Evolutionary conservation across 2,113 vertebrate genomes (phyloP), one percentile per base, ranked within the genome.

Genomic region (Shinisaurus crocodilurus): DNA sequence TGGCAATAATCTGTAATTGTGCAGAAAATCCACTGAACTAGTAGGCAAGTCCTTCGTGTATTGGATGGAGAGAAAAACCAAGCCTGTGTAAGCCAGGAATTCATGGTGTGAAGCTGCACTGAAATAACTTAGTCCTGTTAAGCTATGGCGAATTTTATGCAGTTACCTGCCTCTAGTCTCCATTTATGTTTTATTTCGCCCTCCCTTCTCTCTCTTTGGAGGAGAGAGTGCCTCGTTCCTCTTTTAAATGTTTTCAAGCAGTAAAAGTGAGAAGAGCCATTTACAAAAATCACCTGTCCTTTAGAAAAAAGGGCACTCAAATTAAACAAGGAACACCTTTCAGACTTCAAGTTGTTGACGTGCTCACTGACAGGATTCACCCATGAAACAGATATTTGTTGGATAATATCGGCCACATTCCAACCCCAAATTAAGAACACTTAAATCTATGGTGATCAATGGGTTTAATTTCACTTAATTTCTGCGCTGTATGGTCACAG

Each of bases 1-100:
- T 97, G 96, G 96, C 95, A 96, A 98, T 98, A 98, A 98, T 98
- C 97, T 97, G 97, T 96, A 97, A 97, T 97, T 97, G 97, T 97
- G 96, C 96, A 97, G 97, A 97, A 97, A 97, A 97, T 97, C 96
- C 96, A 97, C 95, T 95, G 95, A 98, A 97, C 96, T 97, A 93
- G 25, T 67, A 87, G 96, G 95, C 96, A 97, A 96, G 95, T 97
- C 97, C 97, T 96, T 95, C 94, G 97, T 97, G 96, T 97, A 96
- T 97, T 97, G 96, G 95, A 94, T 16, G 20, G 95, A 95, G 95
- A 96, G 96, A 95, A 96, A 96, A 96, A 96, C 95, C 97, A 95
- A 94, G 92, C 85, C 95, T 9, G 54, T 95, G 94, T 95, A 96
- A 97, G 87, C 89, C 87, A 72, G 80, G 94, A 94, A 96, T 92